Evolutionary conservation across 2,888 invertebrate genomes (phyloP).

Genomic region (Parnassius orleans): DNA sequence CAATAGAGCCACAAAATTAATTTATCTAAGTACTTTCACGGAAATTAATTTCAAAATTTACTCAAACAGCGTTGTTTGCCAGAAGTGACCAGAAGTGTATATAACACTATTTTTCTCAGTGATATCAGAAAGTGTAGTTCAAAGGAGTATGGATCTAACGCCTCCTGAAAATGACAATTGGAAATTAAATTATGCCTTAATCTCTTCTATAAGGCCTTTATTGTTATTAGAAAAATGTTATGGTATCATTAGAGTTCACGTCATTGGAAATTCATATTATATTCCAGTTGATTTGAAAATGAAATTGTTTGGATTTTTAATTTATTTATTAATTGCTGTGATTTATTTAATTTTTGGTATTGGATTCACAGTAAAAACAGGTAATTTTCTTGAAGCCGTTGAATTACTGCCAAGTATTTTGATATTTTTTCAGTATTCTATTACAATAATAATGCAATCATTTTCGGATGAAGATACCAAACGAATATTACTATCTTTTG

Average conservation of each 20-base stretch:
- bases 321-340: not conserved
- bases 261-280: not conserved
- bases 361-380: not conserved
- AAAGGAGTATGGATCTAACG: too few species aligned
- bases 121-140: too few species aligned
- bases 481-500: slow-evolving; percentile 2
- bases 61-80: too few species aligned
- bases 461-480: not conserved
- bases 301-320: slow-evolving; percentile 1
- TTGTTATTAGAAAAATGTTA: slow-evolving; percentile 8
- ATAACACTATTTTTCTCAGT: too few species aligned
- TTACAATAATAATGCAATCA: slow-evolving; percentile 5
- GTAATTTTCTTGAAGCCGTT: not conserved
- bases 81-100: too few species aligned
- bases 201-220: slow-evolving; percentile 11
- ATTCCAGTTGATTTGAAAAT: not conserved
- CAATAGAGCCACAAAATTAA: too few species aligned
- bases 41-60: too few species aligned
- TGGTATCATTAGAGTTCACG: slow-evolving; percentile 8
- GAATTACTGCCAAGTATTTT: slow-evolving; percentile 10
- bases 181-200: not conserved
- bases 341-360: slow-evolving; percentile 3
- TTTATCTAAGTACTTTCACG: too few species aligned
- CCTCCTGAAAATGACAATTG: too few species aligned
- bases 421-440: slow-evolving; percentile 12